These are phyloP conservation scores for Orthonevra nobilis DNA, from an alignment of 2,888 invertebrate genomes.

Conservation along the genomic window DNA sequence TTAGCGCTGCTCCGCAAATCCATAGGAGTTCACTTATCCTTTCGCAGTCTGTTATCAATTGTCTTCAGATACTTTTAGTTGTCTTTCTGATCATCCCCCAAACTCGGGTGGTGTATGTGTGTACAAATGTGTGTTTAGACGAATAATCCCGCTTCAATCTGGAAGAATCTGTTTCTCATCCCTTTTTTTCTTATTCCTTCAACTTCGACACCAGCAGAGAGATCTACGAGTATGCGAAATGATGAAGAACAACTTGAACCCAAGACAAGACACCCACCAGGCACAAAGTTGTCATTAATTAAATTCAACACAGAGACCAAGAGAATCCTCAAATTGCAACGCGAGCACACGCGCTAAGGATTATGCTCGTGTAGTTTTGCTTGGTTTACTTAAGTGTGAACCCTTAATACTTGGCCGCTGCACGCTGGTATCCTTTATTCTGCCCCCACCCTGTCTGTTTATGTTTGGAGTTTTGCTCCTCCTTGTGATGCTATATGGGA, in stretches of 20 bases:
- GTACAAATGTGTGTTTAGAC: slow-evolving; percentile 6
- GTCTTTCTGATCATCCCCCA: slow-evolving; percentile 46
- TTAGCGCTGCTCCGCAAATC: slow-evolving; percentile 43
- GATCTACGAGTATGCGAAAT: too few relatives aligned
- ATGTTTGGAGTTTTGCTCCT: slow-evolving; percentile 37
- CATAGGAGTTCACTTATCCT: slow-evolving; percentile 59
- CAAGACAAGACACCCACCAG: not conserved
- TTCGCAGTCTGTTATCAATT: slow-evolving; percentile 65
- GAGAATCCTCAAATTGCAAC: slow-evolving; percentile 60
- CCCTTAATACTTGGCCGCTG: slow-evolving; percentile 15
- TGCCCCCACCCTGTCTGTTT: slow-evolving; percentile 19
- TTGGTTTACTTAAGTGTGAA: slow-evolving; percentile 42
- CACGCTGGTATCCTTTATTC: not conserved
- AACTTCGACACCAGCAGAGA: slow-evolving; percentile 32
- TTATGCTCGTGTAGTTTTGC: slow-evolving; percentile 58
- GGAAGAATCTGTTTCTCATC: too few relatives aligned
- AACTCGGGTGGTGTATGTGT: not conserved
- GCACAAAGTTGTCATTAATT: slow-evolving; percentile 52
- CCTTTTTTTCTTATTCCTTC: too few relatives aligned
- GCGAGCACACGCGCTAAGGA: slow-evolving; percentile 62
- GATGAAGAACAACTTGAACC: too few relatives aligned
- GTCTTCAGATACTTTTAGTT: slow-evolving; percentile 69
- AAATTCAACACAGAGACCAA: slow-evolving; percentile 36
- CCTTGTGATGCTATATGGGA: slow-evolving; percentile 48
- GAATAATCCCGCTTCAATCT: slow-evolving; percentile 38